Base-by-base conservation (phyloP, 2,888 invertebrate genomes). In the Agriopis aurantiaria region DNA sequence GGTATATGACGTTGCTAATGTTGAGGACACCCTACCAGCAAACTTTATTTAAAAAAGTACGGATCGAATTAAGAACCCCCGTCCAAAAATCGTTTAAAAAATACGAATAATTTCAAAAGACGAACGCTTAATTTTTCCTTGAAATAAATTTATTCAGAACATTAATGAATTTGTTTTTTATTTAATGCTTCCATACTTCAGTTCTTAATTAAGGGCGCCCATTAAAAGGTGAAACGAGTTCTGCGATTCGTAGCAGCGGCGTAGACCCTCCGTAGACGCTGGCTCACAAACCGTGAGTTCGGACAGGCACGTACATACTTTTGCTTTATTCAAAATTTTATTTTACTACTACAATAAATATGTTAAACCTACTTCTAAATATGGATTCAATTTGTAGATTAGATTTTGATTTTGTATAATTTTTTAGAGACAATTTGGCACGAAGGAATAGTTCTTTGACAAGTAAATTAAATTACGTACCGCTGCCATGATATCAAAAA, bases 181-280 rank as follows among this genome's bases (percentile, higher is more conserved):
- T 66, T 66, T 53, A 66, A 57, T 41, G 61, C 67, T 56, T 61
- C 45, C 67, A 51, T 67, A 68, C 52, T 68, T 68, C 56, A 62
- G 62, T 56, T 62, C 51, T 62, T 68, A 62, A 68, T 68, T 62
- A 62, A 51, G 14, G 57, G 51, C 23, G 46, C 48, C 60, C 66
- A n/a, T 59, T 46, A 66, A 55, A 59, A 60, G 60, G 53, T 60
- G 59, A 48, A 66, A 60, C 59, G 60, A 62, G 51, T 51, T 62
- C 57, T 56, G 56, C 46, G 52, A 12, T 43, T 48, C 58, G 68
- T 40, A 48, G 48, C 48, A 48, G 40, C 40, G 9, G 8, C 59
- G 52, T 59, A 55, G 52, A 48, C 52, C 33, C 40, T 48, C 48
- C 59, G 59, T 49, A 48, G 59, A 46, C 53, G 12, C 5, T 53